Conservation (phyloP, 2,113 vertebrate genomes). For the Misgurnus mizolepis region DNA sequence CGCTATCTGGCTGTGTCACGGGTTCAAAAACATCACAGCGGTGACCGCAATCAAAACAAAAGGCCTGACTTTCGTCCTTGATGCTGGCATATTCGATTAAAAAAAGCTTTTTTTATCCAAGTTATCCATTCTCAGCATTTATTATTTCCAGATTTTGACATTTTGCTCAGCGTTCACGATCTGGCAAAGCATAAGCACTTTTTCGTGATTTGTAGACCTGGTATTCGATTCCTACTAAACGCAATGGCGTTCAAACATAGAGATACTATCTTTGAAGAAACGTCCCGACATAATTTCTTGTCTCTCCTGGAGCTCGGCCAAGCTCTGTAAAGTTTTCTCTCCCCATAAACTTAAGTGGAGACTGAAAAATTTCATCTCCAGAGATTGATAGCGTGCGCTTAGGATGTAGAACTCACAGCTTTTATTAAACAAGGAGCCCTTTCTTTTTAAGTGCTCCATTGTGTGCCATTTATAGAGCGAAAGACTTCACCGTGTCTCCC, state of each 20-base stretch:
- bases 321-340: slow-evolving; percentile 61
- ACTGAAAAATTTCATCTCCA: slow-evolving; percentile 62
- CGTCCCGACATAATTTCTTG: slow-evolving; percentile 70
- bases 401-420: slow-evolving; percentile 60
- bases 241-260: slow-evolving; percentile 61
- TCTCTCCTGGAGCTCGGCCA: slow-evolving; percentile 63
- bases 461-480: slow-evolving; percentile 53
- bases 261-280: slow-evolving; percentile 78
- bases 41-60: background rate
- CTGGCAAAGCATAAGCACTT: slow-evolving; percentile 68
- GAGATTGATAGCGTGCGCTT: slow-evolving; percentile 61
- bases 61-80: slow-evolving; percentile 44
- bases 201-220: slow-evolving; percentile 69
- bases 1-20: slow-evolving; percentile 24
- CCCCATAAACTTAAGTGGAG: slow-evolving; percentile 64
- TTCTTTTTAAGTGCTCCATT: slow-evolving; percentile 59
- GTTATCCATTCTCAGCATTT: slow-evolving; percentile 47
- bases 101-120: slow-evolving; percentile 55
- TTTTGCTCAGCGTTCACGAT: slow-evolving; percentile 60
- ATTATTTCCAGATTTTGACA: slow-evolving; percentile 59
- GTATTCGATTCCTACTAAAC: slow-evolving; percentile 67
- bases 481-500: slow-evolving; percentile 33
- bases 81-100: slow-evolving; percentile 40
- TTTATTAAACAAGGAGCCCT: slow-evolving; percentile 58
- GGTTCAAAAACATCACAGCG: slow-evolving; percentile 15